Percentiles rank a stretch among this genome's conserved stretches.
phyloP scores from a whole-genome alignment of 2,888 invertebrate species.

The Exocentrus adspersus region DNA sequence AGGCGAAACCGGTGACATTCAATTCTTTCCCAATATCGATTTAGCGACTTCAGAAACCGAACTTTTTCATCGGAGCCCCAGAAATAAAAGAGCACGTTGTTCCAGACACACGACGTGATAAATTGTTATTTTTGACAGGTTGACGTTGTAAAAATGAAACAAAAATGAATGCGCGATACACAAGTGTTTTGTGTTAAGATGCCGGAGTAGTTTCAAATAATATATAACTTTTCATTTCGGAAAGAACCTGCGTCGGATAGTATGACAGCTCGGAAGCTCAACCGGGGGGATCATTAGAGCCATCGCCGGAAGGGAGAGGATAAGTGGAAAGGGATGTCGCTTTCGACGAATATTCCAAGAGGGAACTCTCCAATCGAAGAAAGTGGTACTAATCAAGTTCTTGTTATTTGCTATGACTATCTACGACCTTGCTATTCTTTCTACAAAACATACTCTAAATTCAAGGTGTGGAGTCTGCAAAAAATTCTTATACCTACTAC shows the following conservation, averaged over 20 bases:
- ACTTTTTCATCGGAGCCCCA: neutral
- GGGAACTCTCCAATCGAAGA: neutral
- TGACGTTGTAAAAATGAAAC: conserved; percentile 11
- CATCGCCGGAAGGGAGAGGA: neutral
- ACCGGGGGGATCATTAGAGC: neutral
- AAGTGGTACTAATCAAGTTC: no score
- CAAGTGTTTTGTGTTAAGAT: conserved; percentile 17
- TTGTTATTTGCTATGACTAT: no score
- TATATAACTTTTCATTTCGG: conserved; percentile 12
- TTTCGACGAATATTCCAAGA: no score
- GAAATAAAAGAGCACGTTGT: conserved; percentile 1
- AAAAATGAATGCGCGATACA: conserved; percentile 1
- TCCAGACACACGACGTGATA: conserved; percentile 3
- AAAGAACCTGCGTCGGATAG: conserved; percentile 2
- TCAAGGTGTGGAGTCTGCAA: no score
- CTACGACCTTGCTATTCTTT: no score
- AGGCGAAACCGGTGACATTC: neutral
- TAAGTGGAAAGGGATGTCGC: neutral
- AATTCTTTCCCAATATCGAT: neutral
- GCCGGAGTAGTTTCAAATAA: conserved; percentile 14
- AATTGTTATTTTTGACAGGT: conserved; percentile 9
- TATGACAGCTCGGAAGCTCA: neutral
- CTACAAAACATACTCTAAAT: no score
- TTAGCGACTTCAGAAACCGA: neutral
- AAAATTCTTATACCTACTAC: no score